phyloP scores from a whole-genome alignment of 2,113 vertebrate species.

The Motacilla alba region DNA sequence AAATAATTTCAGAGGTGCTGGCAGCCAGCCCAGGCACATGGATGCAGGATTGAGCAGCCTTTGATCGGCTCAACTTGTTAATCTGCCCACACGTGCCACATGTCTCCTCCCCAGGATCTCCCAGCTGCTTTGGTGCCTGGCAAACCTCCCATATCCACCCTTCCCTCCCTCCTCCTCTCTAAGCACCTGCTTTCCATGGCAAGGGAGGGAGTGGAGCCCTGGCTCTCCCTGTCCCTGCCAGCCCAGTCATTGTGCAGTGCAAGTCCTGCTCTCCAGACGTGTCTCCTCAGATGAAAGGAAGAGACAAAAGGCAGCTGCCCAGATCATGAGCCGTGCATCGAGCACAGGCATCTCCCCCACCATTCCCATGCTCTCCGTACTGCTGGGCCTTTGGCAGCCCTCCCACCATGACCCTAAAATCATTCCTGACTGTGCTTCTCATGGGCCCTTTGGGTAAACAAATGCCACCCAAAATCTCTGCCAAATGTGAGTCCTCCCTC shows the following conservation, averaged over 20 bases:
- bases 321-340: rapidly evolving
- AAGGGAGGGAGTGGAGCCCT: not conserved
- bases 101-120: not conserved
- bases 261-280: not conserved
- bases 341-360: not conserved
- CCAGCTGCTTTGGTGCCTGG: not conserved
- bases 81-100: not conserved
- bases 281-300: not conserved
- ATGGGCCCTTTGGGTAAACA: not conserved
- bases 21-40: not conserved
- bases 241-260: not conserved
- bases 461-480: not conserved
- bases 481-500: rapidly evolving
- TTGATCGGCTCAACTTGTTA: not conserved
- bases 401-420: not conserved
- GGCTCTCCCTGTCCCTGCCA: not conserved
- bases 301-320: not conserved
- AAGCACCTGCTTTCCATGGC: not conserved
- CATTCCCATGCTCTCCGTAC: not conserved
- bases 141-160: not conserved
- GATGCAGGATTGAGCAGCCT: not conserved
- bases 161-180: not conserved
- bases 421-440: not conserved
- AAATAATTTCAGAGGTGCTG: not conserved
- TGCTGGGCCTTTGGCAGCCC: not conserved